phyloP scores from a whole-genome alignment of 2,113 vertebrate species.

The Rhinogobius similis region DNA sequence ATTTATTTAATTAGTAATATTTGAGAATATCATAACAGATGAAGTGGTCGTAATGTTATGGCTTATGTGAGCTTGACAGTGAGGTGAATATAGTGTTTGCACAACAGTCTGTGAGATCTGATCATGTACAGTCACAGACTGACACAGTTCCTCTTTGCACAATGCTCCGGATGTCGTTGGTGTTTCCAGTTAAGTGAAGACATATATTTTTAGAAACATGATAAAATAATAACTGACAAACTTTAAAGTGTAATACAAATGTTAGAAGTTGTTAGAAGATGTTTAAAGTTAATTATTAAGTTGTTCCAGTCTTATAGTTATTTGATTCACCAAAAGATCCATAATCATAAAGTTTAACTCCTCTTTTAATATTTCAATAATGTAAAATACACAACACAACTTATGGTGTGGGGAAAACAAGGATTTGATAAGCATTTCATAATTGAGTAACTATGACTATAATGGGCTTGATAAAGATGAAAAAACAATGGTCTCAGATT shows the following conservation, averaged over 20 bases:
- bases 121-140: background rate
- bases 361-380: no score
- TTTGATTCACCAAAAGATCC: no score
- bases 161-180: background rate
- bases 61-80: background rate
- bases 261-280: no score
- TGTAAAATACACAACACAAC: no score
- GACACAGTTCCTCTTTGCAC: slow-evolving; percentile 35
- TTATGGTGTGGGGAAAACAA: background rate
- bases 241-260: no score
- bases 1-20: no score
- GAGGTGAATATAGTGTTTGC: background rate
- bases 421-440: background rate
- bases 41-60: background rate
- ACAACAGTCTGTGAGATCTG: background rate
- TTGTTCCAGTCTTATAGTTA: no score
- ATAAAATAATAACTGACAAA: background rate
- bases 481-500: background rate
- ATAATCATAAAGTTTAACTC: no score
- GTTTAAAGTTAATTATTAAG: no score
- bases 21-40: background rate
- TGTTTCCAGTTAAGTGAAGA: background rate
- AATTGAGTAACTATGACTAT: background rate
- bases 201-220: background rate
- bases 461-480: no score